Percentiles rank a stretch among this genome's conserved stretches.
These are phyloP conservation scores for Polyommatus iphigenia DNA, from an alignment of 2,888 invertebrate species.

Conservation along the genomic window DNA sequence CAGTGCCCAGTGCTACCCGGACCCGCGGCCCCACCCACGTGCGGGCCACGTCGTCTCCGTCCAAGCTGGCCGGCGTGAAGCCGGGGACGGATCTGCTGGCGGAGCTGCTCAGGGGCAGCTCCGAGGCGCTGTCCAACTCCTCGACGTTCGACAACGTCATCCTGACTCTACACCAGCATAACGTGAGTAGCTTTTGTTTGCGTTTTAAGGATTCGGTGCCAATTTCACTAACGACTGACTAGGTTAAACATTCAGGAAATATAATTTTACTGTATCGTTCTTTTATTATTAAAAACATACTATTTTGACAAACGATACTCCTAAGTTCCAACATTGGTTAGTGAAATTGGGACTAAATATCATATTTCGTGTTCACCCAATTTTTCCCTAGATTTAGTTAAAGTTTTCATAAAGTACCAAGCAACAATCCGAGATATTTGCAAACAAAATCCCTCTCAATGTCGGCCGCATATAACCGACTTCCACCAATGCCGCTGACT, in stretches of 20 bases:
- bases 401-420: not conserved
- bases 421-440: conserved; percentile 2
- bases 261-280: not conserved
- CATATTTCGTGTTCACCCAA: not conserved
- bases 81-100: conserved; percentile 84
- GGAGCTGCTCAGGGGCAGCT: conserved; percentile 88
- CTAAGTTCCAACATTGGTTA: not conserved
- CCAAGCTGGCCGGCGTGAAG: conserved; percentile 84
- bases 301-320: not conserved
- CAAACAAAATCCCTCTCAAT: conserved; percentile 47
- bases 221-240: not conserved
- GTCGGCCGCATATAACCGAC: conserved; percentile 59
- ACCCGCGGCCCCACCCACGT: conserved; percentile 83
- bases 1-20: conserved; percentile 60
- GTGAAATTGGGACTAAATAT: not conserved
- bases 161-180: conserved; percentile 73
- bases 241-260: too few relatives aligned
- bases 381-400: not conserved
- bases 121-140: conserved; percentile 86
- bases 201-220: not conserved
- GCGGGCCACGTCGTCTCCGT: conserved; percentile 89
- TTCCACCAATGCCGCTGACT: conserved; percentile 75
- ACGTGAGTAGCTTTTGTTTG: conserved; percentile 60
- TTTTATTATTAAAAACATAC: not conserved
- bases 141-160: conserved; percentile 76